Evolutionary conservation across 1,140 invertebrate species (phyloP).

Genomic region (Zaprionus lachaisei): DNA sequence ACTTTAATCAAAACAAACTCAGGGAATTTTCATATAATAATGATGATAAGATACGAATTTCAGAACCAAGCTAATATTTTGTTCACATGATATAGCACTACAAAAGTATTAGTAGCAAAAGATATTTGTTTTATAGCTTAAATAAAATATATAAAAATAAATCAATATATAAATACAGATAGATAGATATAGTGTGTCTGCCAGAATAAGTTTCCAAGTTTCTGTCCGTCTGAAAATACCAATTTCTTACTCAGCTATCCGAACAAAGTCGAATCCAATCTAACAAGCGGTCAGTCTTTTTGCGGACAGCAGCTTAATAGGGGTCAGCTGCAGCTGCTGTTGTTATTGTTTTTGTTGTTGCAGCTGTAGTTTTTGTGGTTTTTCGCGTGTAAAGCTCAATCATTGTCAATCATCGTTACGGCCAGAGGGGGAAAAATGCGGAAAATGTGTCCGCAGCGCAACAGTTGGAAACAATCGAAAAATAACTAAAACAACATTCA

Average conservation of each 20-base stretch:
- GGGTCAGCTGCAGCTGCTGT: conserved; percentile 9
- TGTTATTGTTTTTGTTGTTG: neutral
- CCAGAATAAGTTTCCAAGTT: neutral
- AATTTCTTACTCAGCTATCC: neutral
- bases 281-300: conserved; percentile 5
- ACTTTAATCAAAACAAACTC: too few species aligned
- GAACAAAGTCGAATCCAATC: conserved; percentile 7
- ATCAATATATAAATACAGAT: too few species aligned
- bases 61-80: too few species aligned
- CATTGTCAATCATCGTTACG: conserved; percentile 45
- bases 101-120: too few species aligned
- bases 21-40: too few species aligned
- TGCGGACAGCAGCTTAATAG: neutral
- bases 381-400: conserved; percentile 33
- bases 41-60: too few species aligned
- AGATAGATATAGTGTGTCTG: neutral
- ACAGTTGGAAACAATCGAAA: conserved; percentile 67
- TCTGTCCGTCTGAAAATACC: neutral
- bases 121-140: too few species aligned
- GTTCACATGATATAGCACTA: too few species aligned
- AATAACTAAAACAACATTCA: conserved; percentile 49
- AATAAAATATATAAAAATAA: too few species aligned
- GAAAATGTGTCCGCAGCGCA: conserved; percentile 50
- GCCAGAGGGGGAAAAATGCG: neutral
- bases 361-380: conserved; percentile 16